Conservation (phyloP, 2,888 invertebrate species). For the Cosmia pyralina region DNA sequence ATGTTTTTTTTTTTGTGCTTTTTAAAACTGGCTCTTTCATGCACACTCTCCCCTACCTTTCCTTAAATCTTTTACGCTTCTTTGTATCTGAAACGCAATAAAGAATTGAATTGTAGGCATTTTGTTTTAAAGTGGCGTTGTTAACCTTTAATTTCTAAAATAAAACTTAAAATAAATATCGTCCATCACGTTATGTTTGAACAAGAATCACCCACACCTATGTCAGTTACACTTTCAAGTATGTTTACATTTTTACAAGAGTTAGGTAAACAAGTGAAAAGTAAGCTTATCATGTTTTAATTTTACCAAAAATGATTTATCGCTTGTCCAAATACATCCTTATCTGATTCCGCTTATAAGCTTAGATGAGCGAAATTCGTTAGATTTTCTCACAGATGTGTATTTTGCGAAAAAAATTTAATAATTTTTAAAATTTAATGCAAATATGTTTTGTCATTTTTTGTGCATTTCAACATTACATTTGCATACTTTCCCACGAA, state of each 20-base stretch:
- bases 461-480: neutral
- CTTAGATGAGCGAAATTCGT: constrained; percentile 51
- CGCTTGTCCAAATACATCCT: constrained; percentile 47
- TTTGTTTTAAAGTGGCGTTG: too few relatives aligned
- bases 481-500: constrained; percentile 29
- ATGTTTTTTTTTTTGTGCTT: too few relatives aligned
- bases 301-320: constrained; percentile 59
- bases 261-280: constrained; percentile 65
- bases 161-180: too few relatives aligned
- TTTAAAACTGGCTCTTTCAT: too few relatives aligned
- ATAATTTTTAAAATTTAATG: constrained; percentile 22
- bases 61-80: neutral
- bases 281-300: constrained; percentile 56
- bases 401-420: constrained; percentile 8
- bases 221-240: constrained; percentile 44
- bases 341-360: constrained; percentile 54
- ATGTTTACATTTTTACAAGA: constrained; percentile 67
- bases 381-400: constrained; percentile 61
- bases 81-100: neutral
- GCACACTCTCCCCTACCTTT: too few relatives aligned
- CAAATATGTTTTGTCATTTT: constrained; percentile 26
- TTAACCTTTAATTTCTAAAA: neutral
- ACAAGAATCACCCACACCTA: constrained; percentile 16
- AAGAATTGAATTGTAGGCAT: neutral
- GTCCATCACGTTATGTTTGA: too few relatives aligned